phyloP scores from a whole-genome alignment of 2,797 vertebrate genomes.

The Gobionotothen gibberifrons region DNA sequence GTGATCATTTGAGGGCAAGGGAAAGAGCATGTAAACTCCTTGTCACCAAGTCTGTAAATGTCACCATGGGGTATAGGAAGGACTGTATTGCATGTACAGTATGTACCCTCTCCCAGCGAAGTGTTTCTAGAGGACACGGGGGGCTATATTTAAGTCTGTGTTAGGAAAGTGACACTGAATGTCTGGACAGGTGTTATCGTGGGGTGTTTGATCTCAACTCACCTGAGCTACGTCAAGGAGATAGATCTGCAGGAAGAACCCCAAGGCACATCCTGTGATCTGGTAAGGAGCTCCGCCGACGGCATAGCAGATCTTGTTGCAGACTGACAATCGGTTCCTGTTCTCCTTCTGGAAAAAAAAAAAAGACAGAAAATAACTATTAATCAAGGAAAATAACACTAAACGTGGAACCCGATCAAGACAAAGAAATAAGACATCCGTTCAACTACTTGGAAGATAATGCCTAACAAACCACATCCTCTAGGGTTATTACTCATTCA shows the following conservation, averaged over 20 bases:
- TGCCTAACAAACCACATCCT: not conserved
- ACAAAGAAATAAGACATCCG: not conserved
- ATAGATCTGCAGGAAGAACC: slow-evolving; percentile 98
- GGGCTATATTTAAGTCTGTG: slow-evolving; percentile 25
- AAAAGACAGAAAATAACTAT: not conserved
- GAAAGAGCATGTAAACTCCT: slow-evolving; percentile 1
- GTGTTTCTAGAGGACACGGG: not conserved
- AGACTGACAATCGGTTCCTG: slow-evolving; percentile 86
- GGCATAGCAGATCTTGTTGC: slow-evolving; percentile 95
- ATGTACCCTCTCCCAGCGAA: not conserved
- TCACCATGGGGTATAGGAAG: not conserved
- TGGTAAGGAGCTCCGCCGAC: slow-evolving; percentile 96
- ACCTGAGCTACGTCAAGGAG: slow-evolving; percentile 96
- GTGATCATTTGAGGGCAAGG: slow-evolving; percentile 24
- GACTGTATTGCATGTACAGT: not conserved
- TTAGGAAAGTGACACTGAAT: not conserved
- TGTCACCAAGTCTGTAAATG: slow-evolving; percentile 18
- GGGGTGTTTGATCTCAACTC: slow-evolving; percentile 53
- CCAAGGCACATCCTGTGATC: slow-evolving; percentile 95
- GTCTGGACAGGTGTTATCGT: not conserved
- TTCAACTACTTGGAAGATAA: not conserved
- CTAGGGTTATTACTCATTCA: not conserved
- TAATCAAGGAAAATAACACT: not conserved
- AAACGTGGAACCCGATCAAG: not conserved
- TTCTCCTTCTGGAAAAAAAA: slow-evolving; percentile 68